These are phyloP conservation scores for Phalacrocorax carbo DNA, from an alignment of 2,113 vertebrate species.

Conservation along the genomic window DNA sequence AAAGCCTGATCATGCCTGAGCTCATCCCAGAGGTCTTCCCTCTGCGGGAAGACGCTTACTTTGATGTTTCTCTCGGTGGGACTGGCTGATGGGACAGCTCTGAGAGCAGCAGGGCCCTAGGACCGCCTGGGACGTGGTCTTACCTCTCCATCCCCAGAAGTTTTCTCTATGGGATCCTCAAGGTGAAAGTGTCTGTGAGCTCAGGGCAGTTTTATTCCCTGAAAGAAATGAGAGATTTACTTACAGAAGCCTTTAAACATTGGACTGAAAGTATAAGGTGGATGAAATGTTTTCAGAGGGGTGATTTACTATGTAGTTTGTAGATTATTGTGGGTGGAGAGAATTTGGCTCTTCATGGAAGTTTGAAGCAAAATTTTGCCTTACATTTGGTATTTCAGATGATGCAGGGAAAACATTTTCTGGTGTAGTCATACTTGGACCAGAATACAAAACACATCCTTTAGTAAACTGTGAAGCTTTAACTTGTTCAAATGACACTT, in stretches of 20 bases:
- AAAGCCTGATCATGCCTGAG: neutral
- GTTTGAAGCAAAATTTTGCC: constrained; percentile 37
- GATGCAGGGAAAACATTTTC: constrained; percentile 42
- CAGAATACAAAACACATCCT: constrained; percentile 58
- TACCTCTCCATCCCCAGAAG: neutral
- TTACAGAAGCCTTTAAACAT: constrained; percentile 7
- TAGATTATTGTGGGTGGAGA: constrained; percentile 4
- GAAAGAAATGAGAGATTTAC: neutral
- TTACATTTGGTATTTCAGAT: constrained; percentile 38
- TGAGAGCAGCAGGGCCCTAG: neutral
- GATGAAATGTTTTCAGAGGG: neutral
- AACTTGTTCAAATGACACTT: constrained; percentile 45
- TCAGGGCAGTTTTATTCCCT: neutral
- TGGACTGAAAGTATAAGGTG: neutral
- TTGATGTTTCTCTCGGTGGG: neutral
- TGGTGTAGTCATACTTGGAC: constrained; percentile 41
- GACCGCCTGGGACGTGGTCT: neutral
- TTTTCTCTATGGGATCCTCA: neutral
- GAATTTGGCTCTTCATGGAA: constrained; percentile 9
- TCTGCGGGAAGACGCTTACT: neutral
- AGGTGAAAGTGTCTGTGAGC: constrained; percentile 16
- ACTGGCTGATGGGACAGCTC: neutral
- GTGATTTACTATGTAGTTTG: constrained; percentile 32
- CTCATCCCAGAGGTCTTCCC: neutral
- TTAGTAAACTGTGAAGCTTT: constrained; percentile 57